phyloP scores from a whole-genome alignment of 2,888 invertebrate genomes.

The Theretra japonica region DNA sequence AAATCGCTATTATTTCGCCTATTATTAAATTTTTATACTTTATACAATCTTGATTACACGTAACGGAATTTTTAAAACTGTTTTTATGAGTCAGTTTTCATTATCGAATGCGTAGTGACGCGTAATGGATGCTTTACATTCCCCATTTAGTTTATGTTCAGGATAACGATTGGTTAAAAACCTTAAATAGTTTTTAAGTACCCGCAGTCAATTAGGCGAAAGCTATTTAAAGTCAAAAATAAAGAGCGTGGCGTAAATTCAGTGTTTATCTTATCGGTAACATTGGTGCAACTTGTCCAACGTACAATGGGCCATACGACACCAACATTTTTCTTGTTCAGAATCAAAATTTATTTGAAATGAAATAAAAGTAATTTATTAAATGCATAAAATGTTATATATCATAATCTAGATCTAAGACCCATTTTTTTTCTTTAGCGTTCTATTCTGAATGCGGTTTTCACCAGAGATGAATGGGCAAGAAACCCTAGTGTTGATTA shows the following conservation, averaged over 20 bases:
- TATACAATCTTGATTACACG: background rate
- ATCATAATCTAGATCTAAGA: no score
- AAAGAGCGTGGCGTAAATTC: slow-evolving; percentile 52
- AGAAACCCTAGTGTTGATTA: no score
- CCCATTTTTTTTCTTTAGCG: no score
- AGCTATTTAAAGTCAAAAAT: slow-evolving; percentile 57
- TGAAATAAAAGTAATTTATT: no score
- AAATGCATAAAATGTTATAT: no score
- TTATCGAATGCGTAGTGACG: slow-evolving; percentile 4
- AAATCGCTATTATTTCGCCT: background rate
- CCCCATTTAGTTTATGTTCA: slow-evolving; percentile 62
- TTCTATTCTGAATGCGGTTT: no score
- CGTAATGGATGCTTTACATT: slow-evolving; percentile 29
- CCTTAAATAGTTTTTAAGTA: slow-evolving; percentile 64
- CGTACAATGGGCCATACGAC: background rate
- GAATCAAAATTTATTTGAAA: no score
- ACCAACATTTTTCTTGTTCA: background rate
- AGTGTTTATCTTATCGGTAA: slow-evolving; percentile 63
- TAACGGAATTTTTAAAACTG: slow-evolving; percentile 35
- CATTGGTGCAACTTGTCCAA: slow-evolving; percentile 37
- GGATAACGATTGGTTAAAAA: slow-evolving; percentile 58
- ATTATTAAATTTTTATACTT: background rate
- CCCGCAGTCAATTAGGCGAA: slow-evolving; percentile 70
- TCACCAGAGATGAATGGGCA: no score
- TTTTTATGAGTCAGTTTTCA: slow-evolving; percentile 28